Evolutionary conservation across 2,888 invertebrate genomes (phyloP).

Genomic region (Rhaphigaster nebulosa): DNA sequence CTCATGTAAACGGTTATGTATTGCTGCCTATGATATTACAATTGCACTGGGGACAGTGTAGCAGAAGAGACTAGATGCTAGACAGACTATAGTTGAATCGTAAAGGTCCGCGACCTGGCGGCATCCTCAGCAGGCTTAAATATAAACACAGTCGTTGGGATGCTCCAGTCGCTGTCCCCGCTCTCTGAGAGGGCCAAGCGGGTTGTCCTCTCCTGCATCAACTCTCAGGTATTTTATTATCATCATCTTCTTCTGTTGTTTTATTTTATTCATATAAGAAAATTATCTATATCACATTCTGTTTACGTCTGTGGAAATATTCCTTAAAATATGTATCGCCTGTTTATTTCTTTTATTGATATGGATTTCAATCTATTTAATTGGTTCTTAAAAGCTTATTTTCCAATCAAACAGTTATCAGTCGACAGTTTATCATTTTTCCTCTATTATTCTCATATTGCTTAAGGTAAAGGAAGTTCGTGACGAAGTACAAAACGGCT

Average conservation of each 20-base stretch:
- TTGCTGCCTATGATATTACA: not conserved
- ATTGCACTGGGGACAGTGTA: not conserved
- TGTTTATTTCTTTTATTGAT: too few relatives aligned
- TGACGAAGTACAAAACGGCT: too few relatives aligned
- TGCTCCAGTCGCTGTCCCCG: slow-evolving; percentile 34
- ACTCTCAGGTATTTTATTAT: slow-evolving; percentile 21
- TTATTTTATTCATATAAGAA: not conserved
- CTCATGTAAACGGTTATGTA: not conserved
- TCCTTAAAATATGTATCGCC: too few relatives aligned
- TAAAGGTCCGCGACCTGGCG: slow-evolving; percentile 44
- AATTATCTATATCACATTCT: too few relatives aligned
- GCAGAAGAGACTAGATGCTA: not conserved
- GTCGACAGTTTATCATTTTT: too few relatives aligned
- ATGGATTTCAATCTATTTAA: too few relatives aligned
- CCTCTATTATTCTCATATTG: too few relatives aligned
- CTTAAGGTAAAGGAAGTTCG: too few relatives aligned
- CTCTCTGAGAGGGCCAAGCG: slow-evolving; percentile 5
- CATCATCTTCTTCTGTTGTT: not conserved
- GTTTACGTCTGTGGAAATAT: too few relatives aligned
- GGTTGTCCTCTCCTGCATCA: not conserved
- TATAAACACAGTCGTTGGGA: slow-evolving; percentile 44
- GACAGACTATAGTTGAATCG: slow-evolving; percentile 33
- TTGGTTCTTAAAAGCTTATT: too few relatives aligned
- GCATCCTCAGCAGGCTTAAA: slow-evolving; percentile 23
- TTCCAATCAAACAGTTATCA: too few relatives aligned